These are phyloP conservation scores for Pelodytes ibericus DNA, from an alignment of 2,797 vertebrate genomes.

Conservation along the genomic window DNA sequence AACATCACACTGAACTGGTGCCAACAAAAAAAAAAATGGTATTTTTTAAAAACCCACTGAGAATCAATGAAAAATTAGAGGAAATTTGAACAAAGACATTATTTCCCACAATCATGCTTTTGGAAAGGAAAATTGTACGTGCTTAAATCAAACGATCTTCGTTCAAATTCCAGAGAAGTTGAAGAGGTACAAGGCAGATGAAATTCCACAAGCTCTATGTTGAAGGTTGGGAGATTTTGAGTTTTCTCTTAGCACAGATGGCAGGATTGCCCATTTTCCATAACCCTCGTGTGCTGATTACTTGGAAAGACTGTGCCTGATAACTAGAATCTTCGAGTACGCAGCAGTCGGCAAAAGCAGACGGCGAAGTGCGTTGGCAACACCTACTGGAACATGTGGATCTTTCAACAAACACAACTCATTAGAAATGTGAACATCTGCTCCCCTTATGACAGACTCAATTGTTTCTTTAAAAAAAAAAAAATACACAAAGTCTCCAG, in stretches of 20 bases:
- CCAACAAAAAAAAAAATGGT: too few species aligned
- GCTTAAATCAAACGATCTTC: slow-evolving; percentile 14
- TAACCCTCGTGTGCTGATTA: neutral
- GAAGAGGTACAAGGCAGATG: neutral
- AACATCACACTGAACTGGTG: too few species aligned
- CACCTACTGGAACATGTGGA: slow-evolving; percentile 3
- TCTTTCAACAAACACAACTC: slow-evolving; percentile 10
- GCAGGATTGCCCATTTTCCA: slow-evolving; percentile 7
- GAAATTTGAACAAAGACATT: neutral
- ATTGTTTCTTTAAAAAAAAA: neutral
- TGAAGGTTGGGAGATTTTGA: slow-evolving; percentile 24
- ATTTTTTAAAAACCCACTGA: neutral
- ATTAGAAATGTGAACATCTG: slow-evolving; percentile 30
- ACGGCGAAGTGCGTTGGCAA: neutral
- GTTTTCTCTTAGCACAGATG: neutral
- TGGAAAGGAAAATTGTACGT: slow-evolving; percentile 29
- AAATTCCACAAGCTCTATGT: slow-evolving; percentile 16
- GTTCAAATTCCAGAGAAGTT: slow-evolving; percentile 1
- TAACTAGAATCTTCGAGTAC: slow-evolving; percentile 2
- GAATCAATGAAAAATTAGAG: neutral
- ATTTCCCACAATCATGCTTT: slow-evolving; percentile 32
- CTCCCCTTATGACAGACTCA: slow-evolving; percentile 25
- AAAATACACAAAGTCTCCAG: slow-evolving; percentile 1
- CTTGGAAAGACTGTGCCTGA: slow-evolving; percentile 22
- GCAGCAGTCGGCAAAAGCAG: neutral